A percentile compares a stretch with the other conserved stretches of the same genome.
Evolutionary conservation across 1,140 invertebrate species (phyloP).

Genomic region (Bacillus rossius): DNA sequence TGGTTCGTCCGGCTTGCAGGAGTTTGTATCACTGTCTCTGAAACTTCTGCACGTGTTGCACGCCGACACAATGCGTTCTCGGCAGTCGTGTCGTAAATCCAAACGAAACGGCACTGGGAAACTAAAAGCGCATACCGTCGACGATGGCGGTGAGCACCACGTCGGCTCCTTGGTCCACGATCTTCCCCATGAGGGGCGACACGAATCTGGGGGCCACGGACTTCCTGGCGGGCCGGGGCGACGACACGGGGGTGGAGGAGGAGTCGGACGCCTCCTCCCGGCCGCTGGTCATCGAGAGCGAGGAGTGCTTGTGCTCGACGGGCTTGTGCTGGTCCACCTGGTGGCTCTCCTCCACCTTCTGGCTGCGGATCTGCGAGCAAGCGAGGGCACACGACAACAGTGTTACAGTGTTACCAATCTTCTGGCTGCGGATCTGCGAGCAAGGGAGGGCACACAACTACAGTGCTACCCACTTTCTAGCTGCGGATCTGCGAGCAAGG

Average conservation of each 20-base stretch:
- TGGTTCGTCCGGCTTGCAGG: no score
- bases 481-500: constrained; percentile 25
- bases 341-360: constrained; percentile 32
- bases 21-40: no score
- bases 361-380: constrained; percentile 25
- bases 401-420: no score
- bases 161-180: constrained; percentile 66
- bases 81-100: no score
- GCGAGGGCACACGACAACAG: no score
- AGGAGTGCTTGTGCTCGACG: constrained; percentile 29
- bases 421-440: constrained; percentile 26
- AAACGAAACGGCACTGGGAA: no score
- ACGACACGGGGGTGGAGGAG: background rate
- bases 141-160: constrained; percentile 66
- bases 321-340: constrained; percentile 37
- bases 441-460: constrained; percentile 8
- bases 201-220: constrained; percentile 60
- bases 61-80: no score
- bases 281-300: constrained; percentile 7
- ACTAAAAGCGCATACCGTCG: constrained; percentile 49
- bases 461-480: constrained; percentile 24
- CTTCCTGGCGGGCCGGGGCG: constrained; percentile 47
- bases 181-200: constrained; percentile 62
- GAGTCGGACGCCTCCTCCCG: background rate
- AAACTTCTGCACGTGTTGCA: no score